Conservation (phyloP, 2,888 invertebrate genomes). For the Autographa gamma region DNA sequence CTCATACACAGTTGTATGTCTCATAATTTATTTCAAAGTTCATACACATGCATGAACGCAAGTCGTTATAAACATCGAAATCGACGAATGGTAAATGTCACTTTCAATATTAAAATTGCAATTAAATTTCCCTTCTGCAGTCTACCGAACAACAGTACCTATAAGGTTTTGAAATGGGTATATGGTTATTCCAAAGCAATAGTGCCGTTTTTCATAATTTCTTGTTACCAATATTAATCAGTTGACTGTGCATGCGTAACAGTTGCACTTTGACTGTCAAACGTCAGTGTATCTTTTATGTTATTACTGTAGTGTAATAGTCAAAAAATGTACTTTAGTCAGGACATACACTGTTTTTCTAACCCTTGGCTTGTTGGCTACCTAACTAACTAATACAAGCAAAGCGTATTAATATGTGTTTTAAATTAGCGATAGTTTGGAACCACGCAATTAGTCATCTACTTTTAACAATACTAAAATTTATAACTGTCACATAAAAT, state of each 20-base stretch:
- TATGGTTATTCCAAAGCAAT: background rate
- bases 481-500: background rate
- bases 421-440: too few relatives aligned
- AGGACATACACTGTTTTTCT: too few relatives aligned
- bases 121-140: conserved; percentile 10
- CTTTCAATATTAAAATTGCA: conserved; percentile 43
- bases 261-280: conserved; percentile 21
- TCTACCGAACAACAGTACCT: background rate
- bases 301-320: too few relatives aligned
- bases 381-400: too few relatives aligned
- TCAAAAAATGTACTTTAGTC: too few relatives aligned
- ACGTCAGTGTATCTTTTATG: background rate
- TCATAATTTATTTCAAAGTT: background rate
- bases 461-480: too few relatives aligned
- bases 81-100: conserved; percentile 27
- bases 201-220: background rate
- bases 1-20: background rate
- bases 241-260: background rate
- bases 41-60: conserved; percentile 9
- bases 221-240: background rate
- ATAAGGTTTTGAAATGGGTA: background rate
- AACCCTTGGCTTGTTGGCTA: too few relatives aligned
- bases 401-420: too few relatives aligned
- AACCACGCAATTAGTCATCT: too few relatives aligned
- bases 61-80: conserved; percentile 9